These are phyloP conservation scores for Calliphora vicina DNA, from an alignment of 1,140 invertebrate genomes.

Conservation along the genomic window DNA sequence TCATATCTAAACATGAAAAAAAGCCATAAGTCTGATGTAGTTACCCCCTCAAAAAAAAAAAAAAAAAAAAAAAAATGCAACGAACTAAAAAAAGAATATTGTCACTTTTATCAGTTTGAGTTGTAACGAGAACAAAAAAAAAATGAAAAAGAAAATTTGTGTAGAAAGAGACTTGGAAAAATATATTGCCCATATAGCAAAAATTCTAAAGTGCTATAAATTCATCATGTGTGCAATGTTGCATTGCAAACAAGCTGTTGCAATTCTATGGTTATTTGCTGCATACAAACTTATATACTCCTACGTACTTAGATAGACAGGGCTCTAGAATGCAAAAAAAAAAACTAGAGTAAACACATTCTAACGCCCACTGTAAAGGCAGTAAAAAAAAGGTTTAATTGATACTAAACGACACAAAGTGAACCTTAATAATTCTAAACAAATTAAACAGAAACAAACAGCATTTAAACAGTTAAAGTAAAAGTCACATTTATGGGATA, in stretches of 20 bases:
- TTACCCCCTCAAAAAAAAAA: background rate
- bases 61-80: background rate
- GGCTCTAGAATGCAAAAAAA: background rate
- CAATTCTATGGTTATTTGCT: background rate
- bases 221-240: conserved; percentile 61
- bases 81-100: background rate
- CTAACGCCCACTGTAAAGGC: background rate
- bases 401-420: background rate
- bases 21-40: background rate
- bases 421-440: no score
- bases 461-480: no score
- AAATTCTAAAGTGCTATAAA: conserved; percentile 62
- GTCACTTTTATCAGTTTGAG: conserved; percentile 7
- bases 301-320: background rate
- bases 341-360: background rate
- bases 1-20: background rate
- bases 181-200: conserved; percentile 37
- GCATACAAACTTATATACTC: background rate
- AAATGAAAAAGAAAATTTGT: background rate
- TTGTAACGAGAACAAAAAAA: background rate
- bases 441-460: no score
- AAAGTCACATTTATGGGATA: no score
- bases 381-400: background rate
- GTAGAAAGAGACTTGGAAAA: background rate
- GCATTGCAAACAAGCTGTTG: conserved; percentile 3